Percentiles rank a stretch among this genome's conserved stretches.
phyloP scores from a whole-genome alignment of 2,888 invertebrate genomes.

The Xanthorhoe designata region DNA sequence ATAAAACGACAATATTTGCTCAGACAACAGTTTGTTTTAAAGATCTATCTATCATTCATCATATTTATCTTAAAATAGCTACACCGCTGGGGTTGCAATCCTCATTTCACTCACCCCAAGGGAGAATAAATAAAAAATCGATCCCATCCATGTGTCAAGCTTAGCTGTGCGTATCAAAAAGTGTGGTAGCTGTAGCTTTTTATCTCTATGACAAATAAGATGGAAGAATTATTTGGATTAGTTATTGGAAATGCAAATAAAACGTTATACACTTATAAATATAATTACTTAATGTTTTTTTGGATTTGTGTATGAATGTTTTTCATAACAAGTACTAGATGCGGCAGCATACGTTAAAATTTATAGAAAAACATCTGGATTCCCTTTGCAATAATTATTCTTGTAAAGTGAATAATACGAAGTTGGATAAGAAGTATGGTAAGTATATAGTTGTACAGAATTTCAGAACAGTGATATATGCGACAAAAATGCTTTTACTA shows the following conservation, averaged over 20 bases:
- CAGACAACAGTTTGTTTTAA: conserved; percentile 7
- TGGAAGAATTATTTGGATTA: conserved; percentile 34
- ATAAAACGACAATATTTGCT: background rate
- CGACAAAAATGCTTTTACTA: background rate
- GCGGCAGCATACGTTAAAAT: too few relatives aligned
- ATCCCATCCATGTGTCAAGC: conserved; percentile 55
- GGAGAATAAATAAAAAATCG: conserved; percentile 48
- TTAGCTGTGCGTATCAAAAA: conserved; percentile 54
- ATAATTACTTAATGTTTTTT: background rate
- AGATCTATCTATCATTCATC: conserved; percentile 21
- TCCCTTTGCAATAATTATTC: too few relatives aligned
- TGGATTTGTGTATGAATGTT: background rate
- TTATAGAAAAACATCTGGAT: too few relatives aligned
- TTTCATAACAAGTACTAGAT: background rate
- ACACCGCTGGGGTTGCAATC: conserved; percentile 43
- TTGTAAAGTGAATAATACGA: too few relatives aligned
- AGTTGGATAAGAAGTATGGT: too few relatives aligned
- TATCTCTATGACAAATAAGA: conserved; percentile 59
- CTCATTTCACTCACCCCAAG: conserved; percentile 43
- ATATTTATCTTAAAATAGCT: conserved; percentile 38
- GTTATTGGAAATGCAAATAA: conserved; percentile 21
- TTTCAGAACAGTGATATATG: background rate
- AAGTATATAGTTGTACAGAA: background rate
- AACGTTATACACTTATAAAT: conserved; percentile 4
- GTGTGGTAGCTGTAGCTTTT: conserved; percentile 44